A percentile compares a stretch with the other conserved stretches of the same genome.
phyloP scores from a whole-genome alignment of 35 echinoderm and acorn worm genomes.

The Patiria miniata region DNA sequence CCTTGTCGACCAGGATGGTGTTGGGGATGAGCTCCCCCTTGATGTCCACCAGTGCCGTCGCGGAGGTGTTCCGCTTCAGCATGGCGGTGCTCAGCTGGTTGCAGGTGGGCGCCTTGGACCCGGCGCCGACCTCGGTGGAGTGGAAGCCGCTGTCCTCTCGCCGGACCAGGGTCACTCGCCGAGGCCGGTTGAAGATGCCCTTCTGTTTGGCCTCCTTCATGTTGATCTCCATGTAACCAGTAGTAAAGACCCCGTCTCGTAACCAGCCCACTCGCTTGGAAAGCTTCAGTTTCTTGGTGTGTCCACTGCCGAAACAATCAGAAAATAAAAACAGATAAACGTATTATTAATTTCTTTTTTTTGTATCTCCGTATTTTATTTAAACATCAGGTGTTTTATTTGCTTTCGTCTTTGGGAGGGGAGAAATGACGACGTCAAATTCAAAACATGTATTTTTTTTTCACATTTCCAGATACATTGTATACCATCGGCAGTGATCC shows the following conservation, averaged over 20 bases:
- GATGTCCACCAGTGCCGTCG: not conserved
- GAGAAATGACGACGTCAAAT: no score
- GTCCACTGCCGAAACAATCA: not conserved
- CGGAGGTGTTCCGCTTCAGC: not conserved
- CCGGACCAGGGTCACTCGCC: not conserved
- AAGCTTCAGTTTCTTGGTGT: constrained; percentile 11
- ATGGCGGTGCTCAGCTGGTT: not conserved
- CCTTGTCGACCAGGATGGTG: not conserved
- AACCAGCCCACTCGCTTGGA: constrained; percentile 11
- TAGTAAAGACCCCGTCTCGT: not conserved
- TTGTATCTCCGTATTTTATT: no score
- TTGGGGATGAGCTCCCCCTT: not conserved
- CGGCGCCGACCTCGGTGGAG: not conserved
- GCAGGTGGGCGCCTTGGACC: not conserved
- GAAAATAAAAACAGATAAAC: not conserved
- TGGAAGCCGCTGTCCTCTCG: not conserved
- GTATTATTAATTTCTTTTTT: not conserved
- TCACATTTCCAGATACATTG: no score
- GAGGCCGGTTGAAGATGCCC: not conserved
- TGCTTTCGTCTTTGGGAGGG: no score
- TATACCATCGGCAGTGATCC: no score
- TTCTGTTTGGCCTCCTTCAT: constrained; percentile 15
- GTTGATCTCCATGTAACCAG: constrained; percentile 10
- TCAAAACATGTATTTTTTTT: no score
- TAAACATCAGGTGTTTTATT: no score